A percentile compares a stretch with the other conserved stretches of the same genome.
Evolutionary conservation across 2,888 invertebrate genomes (phyloP).

Genomic region (Drosophila cognata): DNA sequence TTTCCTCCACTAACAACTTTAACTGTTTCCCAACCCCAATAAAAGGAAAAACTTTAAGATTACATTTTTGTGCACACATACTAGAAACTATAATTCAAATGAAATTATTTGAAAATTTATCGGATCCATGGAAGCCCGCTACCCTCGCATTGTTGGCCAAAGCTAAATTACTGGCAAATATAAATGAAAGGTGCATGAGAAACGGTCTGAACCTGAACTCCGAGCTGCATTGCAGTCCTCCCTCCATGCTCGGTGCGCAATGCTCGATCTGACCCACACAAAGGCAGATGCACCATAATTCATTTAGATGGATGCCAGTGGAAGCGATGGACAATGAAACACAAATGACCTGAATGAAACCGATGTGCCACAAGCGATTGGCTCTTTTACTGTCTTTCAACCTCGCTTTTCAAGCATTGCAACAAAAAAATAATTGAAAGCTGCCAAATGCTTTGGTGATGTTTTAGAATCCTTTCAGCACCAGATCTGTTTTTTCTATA

Average conservation of each 20-base stretch:
- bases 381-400: slow-evolving; percentile 15
- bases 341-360: slow-evolving; percentile 67
- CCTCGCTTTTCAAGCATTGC: background rate
- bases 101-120: slow-evolving; percentile 62
- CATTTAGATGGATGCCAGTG: slow-evolving; percentile 42
- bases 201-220: slow-evolving; percentile 49
- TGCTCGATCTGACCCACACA: slow-evolving; percentile 4
- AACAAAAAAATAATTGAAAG: background rate
- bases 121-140: slow-evolving; percentile 30
- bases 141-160: slow-evolving; percentile 55
- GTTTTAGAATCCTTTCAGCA: background rate
- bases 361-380: slow-evolving; percentile 56
- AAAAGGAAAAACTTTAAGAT: slow-evolving; percentile 39
- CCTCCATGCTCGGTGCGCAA: background rate
- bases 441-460: background rate
- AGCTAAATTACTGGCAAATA: slow-evolving; percentile 68
- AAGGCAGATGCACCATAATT: slow-evolving; percentile 37
- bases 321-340: slow-evolving; percentile 59
- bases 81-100: slow-evolving; percentile 11
- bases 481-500: background rate
- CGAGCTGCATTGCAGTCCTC: slow-evolving; percentile 12
- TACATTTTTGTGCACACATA: slow-evolving; percentile 31
- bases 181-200: slow-evolving; percentile 54
- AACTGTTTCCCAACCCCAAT: slow-evolving; percentile 9
- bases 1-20: slow-evolving; percentile 48